Evolutionary conservation across 2,888 invertebrate genomes (phyloP).

Genomic region (Eugnorisma glareosa): DNA sequence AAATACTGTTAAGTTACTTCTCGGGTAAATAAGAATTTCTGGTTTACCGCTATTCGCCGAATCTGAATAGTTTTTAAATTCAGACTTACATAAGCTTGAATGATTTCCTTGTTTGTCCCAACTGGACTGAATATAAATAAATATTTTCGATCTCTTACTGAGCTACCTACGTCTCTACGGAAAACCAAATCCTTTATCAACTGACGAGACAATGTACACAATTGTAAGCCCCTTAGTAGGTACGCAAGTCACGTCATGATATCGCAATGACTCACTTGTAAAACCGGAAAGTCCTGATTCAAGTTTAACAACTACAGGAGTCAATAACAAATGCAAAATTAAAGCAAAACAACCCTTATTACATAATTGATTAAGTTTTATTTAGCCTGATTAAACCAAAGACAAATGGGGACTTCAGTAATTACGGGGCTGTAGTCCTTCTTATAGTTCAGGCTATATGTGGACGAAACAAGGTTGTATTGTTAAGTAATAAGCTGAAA

Average conservation of each 20-base stretch:
- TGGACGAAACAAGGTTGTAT: neutral
- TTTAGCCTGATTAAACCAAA: constrained; percentile 28
- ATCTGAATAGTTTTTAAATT: constrained; percentile 17
- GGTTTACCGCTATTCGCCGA: neutral
- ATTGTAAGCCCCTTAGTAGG: neutral
- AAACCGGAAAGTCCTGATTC: constrained; percentile 62
- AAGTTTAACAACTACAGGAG: constrained; percentile 29
- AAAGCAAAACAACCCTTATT: constrained; percentile 39
- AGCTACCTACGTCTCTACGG: neutral
- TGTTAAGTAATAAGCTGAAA: neutral
- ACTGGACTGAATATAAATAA: constrained; percentile 3
- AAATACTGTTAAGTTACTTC: neutral
- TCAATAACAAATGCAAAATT: neutral
- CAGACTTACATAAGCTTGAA: neutral
- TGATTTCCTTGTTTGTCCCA: constrained; percentile 13
- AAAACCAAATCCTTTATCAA: constrained; percentile 21
- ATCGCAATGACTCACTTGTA: constrained; percentile 50
- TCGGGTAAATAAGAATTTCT: neutral
- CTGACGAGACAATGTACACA: neutral
- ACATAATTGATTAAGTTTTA: neutral
- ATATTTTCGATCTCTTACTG: neutral
- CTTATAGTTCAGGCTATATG: constrained; percentile 7
- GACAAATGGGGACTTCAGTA: constrained; percentile 18
- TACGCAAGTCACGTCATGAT: constrained; percentile 30
- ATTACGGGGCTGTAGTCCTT: constrained; percentile 10